These are phyloP conservation scores for Centropus bengalensis DNA, from an alignment of 2,113 vertebrate species.

Conservation along the genomic window DNA sequence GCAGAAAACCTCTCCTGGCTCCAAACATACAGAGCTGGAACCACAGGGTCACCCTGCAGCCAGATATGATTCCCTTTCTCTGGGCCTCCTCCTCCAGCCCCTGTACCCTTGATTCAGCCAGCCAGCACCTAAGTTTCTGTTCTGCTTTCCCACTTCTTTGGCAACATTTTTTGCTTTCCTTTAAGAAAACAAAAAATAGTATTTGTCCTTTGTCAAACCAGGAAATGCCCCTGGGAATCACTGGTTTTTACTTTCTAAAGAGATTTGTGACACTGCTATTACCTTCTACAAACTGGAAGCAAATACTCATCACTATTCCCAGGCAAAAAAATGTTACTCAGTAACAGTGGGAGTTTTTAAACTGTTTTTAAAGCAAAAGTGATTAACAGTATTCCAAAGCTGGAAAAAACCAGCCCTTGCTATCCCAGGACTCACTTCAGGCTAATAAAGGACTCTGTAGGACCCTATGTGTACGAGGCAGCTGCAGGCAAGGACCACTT, in stretches of 20 bases:
- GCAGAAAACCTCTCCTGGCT: neutral
- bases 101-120: accelerated
- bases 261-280: neutral
- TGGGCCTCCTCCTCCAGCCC: accelerated
- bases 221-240: accelerated
- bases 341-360: neutral
- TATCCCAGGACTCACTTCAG: accelerated
- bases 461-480: neutral
- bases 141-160: neutral
- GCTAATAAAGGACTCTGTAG: neutral
- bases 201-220: neutral
- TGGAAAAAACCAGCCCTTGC: neutral
- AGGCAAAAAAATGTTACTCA: neutral
- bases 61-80: neutral
- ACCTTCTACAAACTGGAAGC: neutral
- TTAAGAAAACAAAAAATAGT: too few relatives aligned
- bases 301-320: neutral
- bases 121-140: neutral
- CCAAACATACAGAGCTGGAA: neutral
- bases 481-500: neutral
- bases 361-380: neutral
- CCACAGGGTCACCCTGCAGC: accelerated
- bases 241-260: neutral
- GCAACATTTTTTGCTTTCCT: neutral
- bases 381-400: neutral